phyloP scores from a whole-genome alignment of 2,113 vertebrate genomes.

The Campylomormyrus numenius region DNA sequence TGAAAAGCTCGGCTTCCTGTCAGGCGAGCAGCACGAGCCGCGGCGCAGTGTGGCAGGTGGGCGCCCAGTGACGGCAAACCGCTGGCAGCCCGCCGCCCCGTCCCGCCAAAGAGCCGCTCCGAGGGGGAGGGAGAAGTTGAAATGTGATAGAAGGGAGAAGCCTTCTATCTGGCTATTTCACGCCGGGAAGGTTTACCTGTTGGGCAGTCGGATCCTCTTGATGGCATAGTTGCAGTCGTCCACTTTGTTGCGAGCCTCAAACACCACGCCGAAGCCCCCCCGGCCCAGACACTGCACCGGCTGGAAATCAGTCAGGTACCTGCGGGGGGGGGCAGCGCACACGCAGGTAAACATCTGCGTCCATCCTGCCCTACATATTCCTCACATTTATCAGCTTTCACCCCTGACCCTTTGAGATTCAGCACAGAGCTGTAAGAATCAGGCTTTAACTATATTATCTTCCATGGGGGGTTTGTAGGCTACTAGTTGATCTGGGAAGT shows the following conservation, averaged over 20 bases:
- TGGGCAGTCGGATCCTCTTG: conserved; percentile 94
- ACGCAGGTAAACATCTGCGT: conserved; percentile 13
- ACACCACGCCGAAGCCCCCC: conserved; percentile 94
- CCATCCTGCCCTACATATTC: not conserved
- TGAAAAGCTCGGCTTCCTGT: not conserved
- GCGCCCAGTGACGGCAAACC: not conserved
- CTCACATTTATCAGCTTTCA: not conserved
- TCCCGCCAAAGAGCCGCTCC: not conserved
- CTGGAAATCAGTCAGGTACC: conserved; percentile 95
- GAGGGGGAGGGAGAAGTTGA: too few relatives aligned
- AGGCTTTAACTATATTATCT: not conserved
- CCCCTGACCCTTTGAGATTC: not conserved
- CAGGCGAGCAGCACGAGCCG: not conserved
- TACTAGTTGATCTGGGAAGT: not conserved
- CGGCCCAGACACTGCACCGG: conserved; percentile 92
- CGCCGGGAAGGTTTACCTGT: conserved; percentile 67
- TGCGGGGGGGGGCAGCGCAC: conserved; percentile 39
- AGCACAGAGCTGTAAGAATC: not conserved
- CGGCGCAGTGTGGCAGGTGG: not conserved
- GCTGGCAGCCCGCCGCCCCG: not conserved
- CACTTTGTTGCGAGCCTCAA: conserved; percentile 95
- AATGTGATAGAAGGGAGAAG: too few relatives aligned
- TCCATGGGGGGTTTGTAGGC: not conserved
- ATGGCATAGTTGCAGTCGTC: conserved; percentile 98
- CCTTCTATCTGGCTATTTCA: not conserved